Percentiles rank a stretch among this genome's conserved stretches.
phyloP scores from a whole-genome alignment of 2,113 vertebrate genomes.

The Litocranius walleri region DNA sequence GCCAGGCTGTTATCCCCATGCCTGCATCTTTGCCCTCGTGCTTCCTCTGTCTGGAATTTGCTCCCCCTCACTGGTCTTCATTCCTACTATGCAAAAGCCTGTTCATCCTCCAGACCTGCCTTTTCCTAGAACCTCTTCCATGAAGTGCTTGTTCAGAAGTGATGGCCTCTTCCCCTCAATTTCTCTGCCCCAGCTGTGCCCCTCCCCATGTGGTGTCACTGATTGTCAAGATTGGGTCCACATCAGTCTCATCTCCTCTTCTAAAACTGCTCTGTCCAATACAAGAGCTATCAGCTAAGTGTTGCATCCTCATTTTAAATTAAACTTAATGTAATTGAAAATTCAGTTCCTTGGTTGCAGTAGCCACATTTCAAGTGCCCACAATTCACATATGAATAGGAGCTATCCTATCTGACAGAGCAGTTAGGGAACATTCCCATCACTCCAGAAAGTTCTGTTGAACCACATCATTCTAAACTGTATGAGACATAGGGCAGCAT shows the following conservation, averaged over 20 bases:
- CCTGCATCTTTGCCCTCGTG: neutral
- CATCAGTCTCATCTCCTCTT: neutral
- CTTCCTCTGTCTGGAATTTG: neutral
- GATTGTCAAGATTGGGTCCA: neutral
- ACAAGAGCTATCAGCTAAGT: neutral
- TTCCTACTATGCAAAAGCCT: neutral
- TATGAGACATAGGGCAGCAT: rapidly evolving
- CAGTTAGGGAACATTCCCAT: no score
- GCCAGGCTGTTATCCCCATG: neutral
- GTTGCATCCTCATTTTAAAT: neutral
- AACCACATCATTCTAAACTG: neutral
- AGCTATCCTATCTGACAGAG: neutral
- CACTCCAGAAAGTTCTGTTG: neutral
- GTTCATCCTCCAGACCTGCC: no score
- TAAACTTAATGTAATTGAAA: neutral
- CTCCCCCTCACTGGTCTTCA: neutral
- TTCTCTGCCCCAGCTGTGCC: neutral
- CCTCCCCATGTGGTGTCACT: neutral
- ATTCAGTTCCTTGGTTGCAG: neutral
- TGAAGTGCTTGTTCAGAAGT: neutral
- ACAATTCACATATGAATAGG: neutral
- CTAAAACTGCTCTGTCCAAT: neutral
- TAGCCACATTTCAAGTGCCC: neutral
- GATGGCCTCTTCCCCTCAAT: neutral
- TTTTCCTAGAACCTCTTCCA: neutral